phyloP scores from a whole-genome alignment of 2,888 invertebrate genomes.

The Caenorhabditis imperialis region DNA sequence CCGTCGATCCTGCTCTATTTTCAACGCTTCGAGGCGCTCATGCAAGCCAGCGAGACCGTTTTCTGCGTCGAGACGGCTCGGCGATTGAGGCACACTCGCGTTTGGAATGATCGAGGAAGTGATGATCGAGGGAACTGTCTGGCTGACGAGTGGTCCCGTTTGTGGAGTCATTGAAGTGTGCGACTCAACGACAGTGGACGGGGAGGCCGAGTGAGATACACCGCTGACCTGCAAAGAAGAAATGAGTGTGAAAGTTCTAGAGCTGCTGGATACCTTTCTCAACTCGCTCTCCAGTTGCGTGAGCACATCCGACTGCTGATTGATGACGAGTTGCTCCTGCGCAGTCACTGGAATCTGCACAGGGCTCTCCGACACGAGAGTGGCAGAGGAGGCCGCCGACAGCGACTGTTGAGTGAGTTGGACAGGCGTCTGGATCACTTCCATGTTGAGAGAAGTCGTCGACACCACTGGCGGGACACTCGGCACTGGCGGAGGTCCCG shows the following conservation, averaged over 20 bases:
- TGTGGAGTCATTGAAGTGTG: conserved; percentile 45
- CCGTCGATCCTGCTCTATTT: conserved; percentile 36
- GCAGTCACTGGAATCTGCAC: neutral
- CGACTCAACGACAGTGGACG: conserved; percentile 44
- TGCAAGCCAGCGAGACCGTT: conserved; percentile 41
- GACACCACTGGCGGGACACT: conserved; percentile 47
- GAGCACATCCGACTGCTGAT: conserved; percentile 33
- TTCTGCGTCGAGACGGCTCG: conserved; percentile 36
- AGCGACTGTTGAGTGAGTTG: conserved; percentile 8
- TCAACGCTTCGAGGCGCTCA: conserved; percentile 46
- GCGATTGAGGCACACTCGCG: conserved; percentile 48
- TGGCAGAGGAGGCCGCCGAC: conserved; percentile 32
- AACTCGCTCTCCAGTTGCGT: conserved; percentile 49
- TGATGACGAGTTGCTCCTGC: conserved; percentile 8
- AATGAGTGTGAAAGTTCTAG: neutral
- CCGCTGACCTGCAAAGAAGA: conserved; percentile 39
- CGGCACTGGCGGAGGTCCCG: conserved; percentile 53
- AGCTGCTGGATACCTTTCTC: conserved; percentile 27
- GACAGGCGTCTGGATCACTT: conserved; percentile 5
- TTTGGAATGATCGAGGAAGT: conserved; percentile 29
- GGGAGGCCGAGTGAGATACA: conserved; percentile 48
- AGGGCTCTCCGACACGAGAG: conserved; percentile 15
- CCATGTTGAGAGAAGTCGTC: conserved; percentile 26
- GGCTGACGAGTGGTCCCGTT: conserved; percentile 18
- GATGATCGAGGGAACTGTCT: conserved; percentile 30